phyloP scores from a whole-genome alignment of 92 coral and sea anemone species.

The Palythoa grandis region DNA sequence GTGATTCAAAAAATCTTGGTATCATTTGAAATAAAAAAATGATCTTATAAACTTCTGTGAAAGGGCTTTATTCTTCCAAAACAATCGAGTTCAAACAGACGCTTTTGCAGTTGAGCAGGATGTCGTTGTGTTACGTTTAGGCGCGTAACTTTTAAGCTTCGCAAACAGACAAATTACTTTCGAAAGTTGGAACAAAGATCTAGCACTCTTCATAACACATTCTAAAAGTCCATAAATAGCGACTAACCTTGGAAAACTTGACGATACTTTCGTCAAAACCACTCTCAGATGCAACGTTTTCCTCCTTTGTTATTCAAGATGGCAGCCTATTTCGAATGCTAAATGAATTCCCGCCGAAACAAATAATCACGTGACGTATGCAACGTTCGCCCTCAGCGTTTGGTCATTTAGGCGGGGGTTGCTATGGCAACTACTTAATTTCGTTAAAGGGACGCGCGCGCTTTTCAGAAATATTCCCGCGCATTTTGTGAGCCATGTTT shows the following conservation, averaged over 20 bases:
- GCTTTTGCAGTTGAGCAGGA: constrained; percentile 31
- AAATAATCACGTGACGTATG: constrained; percentile 83
- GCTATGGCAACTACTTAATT: constrained; percentile 24
- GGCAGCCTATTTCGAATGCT: constrained; percentile 94
- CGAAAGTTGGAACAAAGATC: background rate
- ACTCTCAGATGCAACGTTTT: constrained; percentile 40
- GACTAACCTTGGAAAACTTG: constrained; percentile 25
- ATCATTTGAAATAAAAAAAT: background rate
- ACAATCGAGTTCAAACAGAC: constrained; percentile 22
- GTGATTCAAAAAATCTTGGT: background rate
- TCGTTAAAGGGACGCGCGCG: constrained; percentile 10
- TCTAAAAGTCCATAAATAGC: background rate
- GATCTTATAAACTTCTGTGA: background rate
- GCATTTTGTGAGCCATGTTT: background rate
- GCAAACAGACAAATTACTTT: background rate
- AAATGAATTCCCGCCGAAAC: constrained; percentile 98
- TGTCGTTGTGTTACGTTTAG: constrained; percentile 43
- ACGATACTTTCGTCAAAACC: constrained; percentile 30
- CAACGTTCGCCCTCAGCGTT: constrained; percentile 25
- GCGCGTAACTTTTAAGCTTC: constrained; percentile 31
- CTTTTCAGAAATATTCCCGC: background rate
- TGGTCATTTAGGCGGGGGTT: constrained; percentile 42
- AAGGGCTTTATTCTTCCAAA: constrained; percentile 8
- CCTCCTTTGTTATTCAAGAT: constrained; percentile 82
- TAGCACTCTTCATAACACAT: background rate